phyloP scores from a whole-genome alignment of 2,113 vertebrate species.

The Neofelis nebulosa region DNA sequence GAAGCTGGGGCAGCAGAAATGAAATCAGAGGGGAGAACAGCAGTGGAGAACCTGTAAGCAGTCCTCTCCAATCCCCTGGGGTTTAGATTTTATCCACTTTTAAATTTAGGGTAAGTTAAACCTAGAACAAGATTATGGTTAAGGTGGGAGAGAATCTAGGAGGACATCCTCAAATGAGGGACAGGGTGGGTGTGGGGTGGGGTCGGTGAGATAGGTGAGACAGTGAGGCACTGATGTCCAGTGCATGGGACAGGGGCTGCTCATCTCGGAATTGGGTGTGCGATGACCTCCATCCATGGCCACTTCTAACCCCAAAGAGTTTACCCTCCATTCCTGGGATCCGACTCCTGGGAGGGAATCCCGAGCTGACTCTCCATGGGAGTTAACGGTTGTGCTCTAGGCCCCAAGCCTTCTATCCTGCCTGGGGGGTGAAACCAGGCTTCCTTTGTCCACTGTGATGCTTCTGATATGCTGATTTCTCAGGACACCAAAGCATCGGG shows the following conservation, averaged over 20 bases:
- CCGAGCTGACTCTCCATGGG: not conserved
- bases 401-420: not conserved
- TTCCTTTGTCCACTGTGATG: fast-evolving
- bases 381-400: fast-evolving
- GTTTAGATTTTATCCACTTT: not conserved
- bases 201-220: not conserved
- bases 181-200: not conserved
- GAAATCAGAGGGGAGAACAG: not conserved
- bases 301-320: not conserved
- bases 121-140: not conserved
- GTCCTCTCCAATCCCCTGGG: not conserved
- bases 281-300: not conserved
- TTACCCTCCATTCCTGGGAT: not conserved
- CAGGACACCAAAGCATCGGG: not conserved
- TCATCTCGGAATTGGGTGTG: not conserved
- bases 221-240: fast-evolving
- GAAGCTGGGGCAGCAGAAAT: not conserved
- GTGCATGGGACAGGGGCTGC: fast-evolving
- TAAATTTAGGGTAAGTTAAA: not conserved
- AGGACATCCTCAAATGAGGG: not conserved
- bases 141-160: not conserved
- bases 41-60: not conserved
- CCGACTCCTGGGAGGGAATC: not conserved
- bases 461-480: conserved; percentile 67
- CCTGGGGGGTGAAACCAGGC: not conserved